Percentiles rank a stretch among this genome's conserved stretches.
Conservation (phyloP, 2,113 vertebrate genomes). For the Poecilia latipinna region DNA sequence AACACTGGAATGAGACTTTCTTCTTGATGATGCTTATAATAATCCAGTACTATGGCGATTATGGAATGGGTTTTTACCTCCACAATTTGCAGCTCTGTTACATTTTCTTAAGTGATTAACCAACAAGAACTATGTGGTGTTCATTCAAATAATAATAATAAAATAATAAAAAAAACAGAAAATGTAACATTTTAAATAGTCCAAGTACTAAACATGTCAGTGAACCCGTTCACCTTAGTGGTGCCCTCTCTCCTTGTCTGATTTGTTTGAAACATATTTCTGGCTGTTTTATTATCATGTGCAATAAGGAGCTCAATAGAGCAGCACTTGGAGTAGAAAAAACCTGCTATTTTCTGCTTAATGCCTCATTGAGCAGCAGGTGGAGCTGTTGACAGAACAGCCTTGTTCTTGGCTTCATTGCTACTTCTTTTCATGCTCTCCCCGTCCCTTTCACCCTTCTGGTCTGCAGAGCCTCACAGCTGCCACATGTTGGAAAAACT, state of each 20-base stretch:
- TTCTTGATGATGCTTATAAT: not conserved
- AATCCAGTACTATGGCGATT: constrained; percentile 26
- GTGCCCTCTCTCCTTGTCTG: not conserved
- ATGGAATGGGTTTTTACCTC: constrained; percentile 6
- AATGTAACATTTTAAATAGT: not conserved
- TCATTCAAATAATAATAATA: too few species aligned
- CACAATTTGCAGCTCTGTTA: not conserved
- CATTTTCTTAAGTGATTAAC: not conserved
- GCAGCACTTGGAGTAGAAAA: not conserved
- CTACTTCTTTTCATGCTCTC: not conserved
- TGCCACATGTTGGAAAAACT: not conserved
- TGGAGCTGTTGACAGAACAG: constrained; percentile 18
- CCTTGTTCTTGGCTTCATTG: not conserved
- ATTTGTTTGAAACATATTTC: not conserved
- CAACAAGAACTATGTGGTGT: not conserved
- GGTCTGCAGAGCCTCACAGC: not conserved
- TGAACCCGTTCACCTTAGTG: not conserved
- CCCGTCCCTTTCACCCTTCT: not conserved
- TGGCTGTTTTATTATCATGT: constrained; percentile 1
- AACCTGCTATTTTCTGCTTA: not conserved
- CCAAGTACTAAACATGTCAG: not conserved
- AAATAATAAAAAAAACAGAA: not conserved
- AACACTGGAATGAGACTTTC: not conserved
- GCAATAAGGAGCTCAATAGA: constrained; percentile 29
- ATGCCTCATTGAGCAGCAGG: constrained; percentile 42